Evolutionary conservation across 2,113 vertebrate genomes (phyloP).

Genomic region (Brachyhypopomus gauderio): DNA sequence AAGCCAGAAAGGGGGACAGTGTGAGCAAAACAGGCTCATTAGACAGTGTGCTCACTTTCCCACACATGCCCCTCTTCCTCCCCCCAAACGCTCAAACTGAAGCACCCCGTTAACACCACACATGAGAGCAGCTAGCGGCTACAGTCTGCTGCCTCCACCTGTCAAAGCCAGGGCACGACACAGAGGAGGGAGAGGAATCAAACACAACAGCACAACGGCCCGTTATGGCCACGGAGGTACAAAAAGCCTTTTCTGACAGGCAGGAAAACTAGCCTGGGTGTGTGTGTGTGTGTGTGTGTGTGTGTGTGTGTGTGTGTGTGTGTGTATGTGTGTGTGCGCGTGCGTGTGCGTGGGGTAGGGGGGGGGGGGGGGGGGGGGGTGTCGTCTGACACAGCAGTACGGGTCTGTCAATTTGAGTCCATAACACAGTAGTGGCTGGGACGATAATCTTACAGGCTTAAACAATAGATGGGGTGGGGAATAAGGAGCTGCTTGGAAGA

Average conservation of each 20-base stretch:
- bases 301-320: no score
- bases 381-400: neutral
- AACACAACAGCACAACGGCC: neutral
- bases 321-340: no score
- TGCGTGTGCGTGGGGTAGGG: no score
- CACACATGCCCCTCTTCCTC: neutral
- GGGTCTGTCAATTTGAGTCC: neutral
- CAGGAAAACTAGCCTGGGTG: neutral
- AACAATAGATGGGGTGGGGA: slow-evolving; percentile 33
- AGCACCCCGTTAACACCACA: slow-evolving; percentile 24
- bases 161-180: slow-evolving; percentile 12
- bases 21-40: neutral
- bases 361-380: neutral
- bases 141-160: slow-evolving; percentile 1
- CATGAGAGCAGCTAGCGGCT: neutral
- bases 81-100: neutral
- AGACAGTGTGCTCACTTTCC: neutral
- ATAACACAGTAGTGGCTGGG: neutral
- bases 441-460: neutral
- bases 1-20: neutral
- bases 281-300: no score
- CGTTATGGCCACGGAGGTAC: neutral
- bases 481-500: slow-evolving; percentile 10
- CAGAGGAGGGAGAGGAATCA: slow-evolving; percentile 8
- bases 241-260: slow-evolving; percentile 1